phyloP scores from a whole-genome alignment of 2,113 vertebrate genomes.

The Propithecus coquereli region DNA sequence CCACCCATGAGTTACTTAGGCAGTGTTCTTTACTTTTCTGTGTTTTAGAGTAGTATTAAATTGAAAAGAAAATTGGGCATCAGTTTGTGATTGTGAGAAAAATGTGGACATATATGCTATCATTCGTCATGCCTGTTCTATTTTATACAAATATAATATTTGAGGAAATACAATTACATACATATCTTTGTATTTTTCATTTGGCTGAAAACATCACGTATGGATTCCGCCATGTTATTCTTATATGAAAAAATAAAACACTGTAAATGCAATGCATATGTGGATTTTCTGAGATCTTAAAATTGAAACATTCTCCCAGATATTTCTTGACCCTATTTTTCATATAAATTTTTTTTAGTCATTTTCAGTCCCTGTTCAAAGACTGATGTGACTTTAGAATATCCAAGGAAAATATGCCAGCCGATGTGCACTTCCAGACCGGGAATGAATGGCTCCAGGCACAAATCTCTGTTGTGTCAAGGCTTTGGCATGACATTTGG shows the following conservation, averaged over 20 bases:
- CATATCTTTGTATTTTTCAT: background rate
- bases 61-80: background rate
- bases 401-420: background rate
- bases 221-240: background rate
- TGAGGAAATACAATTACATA: background rate
- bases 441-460: background rate
- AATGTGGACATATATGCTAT: background rate
- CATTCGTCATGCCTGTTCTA: background rate
- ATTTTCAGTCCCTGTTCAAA: slow-evolving; percentile 22
- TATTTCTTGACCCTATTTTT: slow-evolving; percentile 3
- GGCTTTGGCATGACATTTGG: background rate
- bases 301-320: background rate
- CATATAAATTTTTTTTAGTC: background rate
- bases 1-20: background rate
- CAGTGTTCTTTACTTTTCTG: background rate
- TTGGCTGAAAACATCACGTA: background rate
- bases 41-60: background rate
- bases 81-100: background rate
- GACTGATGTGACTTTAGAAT: background rate
- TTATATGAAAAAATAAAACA: background rate
- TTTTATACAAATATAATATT: background rate
- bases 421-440: background rate
- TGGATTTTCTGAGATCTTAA: slow-evolving; percentile 20
- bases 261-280: background rate
- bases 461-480: slow-evolving; percentile 21